These are phyloP conservation scores for Apis dorsata DNA, from an alignment of 1,140 invertebrate genomes.

Conservation along the genomic window DNA sequence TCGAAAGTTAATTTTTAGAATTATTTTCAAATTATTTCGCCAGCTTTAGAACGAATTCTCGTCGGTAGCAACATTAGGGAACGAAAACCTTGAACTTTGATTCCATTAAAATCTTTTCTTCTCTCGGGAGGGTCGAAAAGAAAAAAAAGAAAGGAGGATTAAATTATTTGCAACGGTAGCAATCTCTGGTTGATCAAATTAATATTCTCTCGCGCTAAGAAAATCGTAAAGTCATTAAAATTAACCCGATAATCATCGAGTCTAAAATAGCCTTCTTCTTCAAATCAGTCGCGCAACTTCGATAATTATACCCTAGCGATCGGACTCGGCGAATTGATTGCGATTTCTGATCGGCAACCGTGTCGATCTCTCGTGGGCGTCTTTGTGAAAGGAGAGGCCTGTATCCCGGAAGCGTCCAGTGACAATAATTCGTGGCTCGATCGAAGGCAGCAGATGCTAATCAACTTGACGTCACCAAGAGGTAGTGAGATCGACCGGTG, in stretches of 20 bases:
- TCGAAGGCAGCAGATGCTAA: constrained; percentile 43
- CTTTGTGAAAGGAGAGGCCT: constrained; percentile 8
- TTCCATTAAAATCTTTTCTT: too few relatives aligned
- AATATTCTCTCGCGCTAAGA: not conserved
- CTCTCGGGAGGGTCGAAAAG: too few relatives aligned
- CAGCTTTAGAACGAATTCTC: too few relatives aligned
- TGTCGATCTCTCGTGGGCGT: not conserved
- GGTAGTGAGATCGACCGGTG: constrained; percentile 8
- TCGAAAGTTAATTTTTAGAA: too few relatives aligned
- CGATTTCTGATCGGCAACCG: constrained; percentile 13
- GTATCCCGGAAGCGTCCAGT: constrained; percentile 36
- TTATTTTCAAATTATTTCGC: too few relatives aligned
- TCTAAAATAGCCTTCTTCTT: too few relatives aligned
- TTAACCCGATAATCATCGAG: not conserved
- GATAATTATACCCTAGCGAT: not conserved
- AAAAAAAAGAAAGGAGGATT: too few relatives aligned
- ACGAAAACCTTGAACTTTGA: too few relatives aligned
- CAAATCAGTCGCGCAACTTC: not conserved
- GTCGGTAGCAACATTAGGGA: too few relatives aligned
- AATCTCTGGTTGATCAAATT: not conserved
- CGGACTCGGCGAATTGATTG: not conserved
- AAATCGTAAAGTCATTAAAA: not conserved
- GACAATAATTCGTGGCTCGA: constrained; percentile 49
- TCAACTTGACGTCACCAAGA: constrained; percentile 40
- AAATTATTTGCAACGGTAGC: too few relatives aligned